phyloP scores from a whole-genome alignment of 2,888 invertebrate genomes.

The Drosophila imparisetae region DNA sequence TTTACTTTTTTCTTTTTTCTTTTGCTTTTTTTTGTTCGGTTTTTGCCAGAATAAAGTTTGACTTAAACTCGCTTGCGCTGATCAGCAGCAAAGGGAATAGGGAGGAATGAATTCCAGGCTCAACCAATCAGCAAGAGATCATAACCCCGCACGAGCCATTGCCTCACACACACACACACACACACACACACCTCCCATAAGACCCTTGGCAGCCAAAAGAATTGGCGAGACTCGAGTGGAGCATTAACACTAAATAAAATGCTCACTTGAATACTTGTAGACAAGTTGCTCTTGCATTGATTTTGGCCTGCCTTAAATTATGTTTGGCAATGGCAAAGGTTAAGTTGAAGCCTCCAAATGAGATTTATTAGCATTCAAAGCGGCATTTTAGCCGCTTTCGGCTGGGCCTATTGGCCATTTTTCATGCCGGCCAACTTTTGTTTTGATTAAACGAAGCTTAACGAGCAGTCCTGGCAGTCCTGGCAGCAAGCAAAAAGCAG shows the following conservation, averaged over 20 bases:
- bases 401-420: slow-evolving; percentile 69
- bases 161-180: slow-evolving; percentile 42
- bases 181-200: slow-evolving; percentile 16
- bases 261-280: slow-evolving; percentile 40
- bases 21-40: not conserved
- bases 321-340: slow-evolving; percentile 65
- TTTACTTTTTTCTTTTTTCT: too few relatives aligned
- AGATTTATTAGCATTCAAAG: slow-evolving; percentile 83
- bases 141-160: slow-evolving; percentile 52
- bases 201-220: slow-evolving; percentile 21
- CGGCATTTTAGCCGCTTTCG: slow-evolving; percentile 73
- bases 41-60: slow-evolving; percentile 26
- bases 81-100: slow-evolving; percentile 6
- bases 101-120: slow-evolving; percentile 4
- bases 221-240: slow-evolving; percentile 34
- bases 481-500: slow-evolving; percentile 9
- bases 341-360: slow-evolving; percentile 64
- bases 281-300: slow-evolving; percentile 34
- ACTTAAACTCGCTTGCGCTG: slow-evolving; percentile 8
- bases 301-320: slow-evolving; percentile 58
- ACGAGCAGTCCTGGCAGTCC: slow-evolving; percentile 50
- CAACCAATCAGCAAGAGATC: slow-evolving; percentile 51
- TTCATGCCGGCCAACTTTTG: slow-evolving; percentile 77
- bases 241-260: slow-evolving; percentile 39
- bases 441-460: slow-evolving; percentile 83